Evolutionary conservation across 2,113 vertebrate species (phyloP).

Genomic region (Ammodytes marinus): DNA sequence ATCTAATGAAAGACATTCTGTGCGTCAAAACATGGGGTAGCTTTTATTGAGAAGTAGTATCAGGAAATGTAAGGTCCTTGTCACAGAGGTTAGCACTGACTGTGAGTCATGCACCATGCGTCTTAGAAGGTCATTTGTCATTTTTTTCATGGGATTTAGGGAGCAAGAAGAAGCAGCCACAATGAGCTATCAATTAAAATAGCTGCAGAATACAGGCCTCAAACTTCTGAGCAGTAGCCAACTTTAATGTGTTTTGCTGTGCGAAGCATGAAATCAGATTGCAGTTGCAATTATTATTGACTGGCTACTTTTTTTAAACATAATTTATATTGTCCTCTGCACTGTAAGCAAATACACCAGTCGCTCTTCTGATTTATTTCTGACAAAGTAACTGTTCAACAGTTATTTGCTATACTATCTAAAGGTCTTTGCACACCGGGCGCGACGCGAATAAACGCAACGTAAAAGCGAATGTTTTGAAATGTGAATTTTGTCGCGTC

Average conservation of each 20-base stretch:
- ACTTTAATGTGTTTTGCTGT: neutral
- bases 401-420: neutral
- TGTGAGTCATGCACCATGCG: neutral
- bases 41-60: constrained; percentile 7
- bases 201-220: neutral
- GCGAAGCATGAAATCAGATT: neutral
- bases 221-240: neutral
- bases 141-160: neutral
- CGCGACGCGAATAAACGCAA: too few species aligned
- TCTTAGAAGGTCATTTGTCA: neutral
- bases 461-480: too few species aligned
- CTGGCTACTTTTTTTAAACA: constrained; percentile 12
- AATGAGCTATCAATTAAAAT: neutral
- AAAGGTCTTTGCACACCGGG: too few species aligned
- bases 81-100: neutral
- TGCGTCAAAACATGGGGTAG: neutral
- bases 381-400: constrained; percentile 2
- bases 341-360: constrained; percentile 3
- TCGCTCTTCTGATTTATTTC: neutral
- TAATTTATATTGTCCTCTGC: constrained; percentile 1
- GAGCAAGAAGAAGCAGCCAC: neutral
- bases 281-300: constrained; percentile 12
- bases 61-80: neutral
- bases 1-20: too few species aligned
- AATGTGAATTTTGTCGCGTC: too few species aligned